phyloP scores from a whole-genome alignment of 1,140 invertebrate genomes.

The Zaprionus inermis region DNA sequence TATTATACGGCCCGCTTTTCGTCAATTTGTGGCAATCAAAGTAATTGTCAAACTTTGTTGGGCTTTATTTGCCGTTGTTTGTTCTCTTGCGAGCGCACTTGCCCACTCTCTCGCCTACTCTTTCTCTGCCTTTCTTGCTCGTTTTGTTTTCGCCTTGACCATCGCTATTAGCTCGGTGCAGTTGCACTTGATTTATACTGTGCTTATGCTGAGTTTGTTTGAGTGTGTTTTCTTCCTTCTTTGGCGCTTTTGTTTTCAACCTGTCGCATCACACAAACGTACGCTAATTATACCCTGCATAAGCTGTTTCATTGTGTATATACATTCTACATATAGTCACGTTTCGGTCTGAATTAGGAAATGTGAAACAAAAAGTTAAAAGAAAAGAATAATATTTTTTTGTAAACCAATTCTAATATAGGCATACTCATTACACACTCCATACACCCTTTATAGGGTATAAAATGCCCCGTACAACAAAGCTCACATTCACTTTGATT shows the following conservation, averaged over 20 bases:
- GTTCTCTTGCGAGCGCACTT: background rate
- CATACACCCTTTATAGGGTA: slow-evolving; percentile 5
- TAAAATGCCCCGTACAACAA: background rate
- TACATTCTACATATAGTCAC: background rate
- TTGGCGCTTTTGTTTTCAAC: slow-evolving; percentile 30
- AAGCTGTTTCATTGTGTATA: background rate
- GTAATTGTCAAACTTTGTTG: slow-evolving; percentile 60
- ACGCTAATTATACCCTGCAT: slow-evolving; percentile 21
- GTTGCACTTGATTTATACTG: slow-evolving; percentile 51
- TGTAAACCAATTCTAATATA: too few species aligned
- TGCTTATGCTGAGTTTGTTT: background rate
- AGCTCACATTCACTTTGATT: slow-evolving; percentile 5
- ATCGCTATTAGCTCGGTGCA: slow-evolving; percentile 42
- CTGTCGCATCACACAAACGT: slow-evolving; percentile 24
- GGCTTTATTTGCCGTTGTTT: slow-evolving; percentile 44
- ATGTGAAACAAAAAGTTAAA: background rate
- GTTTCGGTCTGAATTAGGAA: background rate
- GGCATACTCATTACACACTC: background rate
- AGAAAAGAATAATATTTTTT: too few species aligned
- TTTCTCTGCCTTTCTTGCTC: slow-evolving; percentile 14
- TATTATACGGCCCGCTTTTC: slow-evolving; percentile 2
- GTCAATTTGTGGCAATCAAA: slow-evolving; percentile 65
- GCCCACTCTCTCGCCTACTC: background rate
- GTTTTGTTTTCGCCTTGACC: slow-evolving; percentile 42
- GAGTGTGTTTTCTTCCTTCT: slow-evolving; percentile 17